A percentile compares a stretch with the other conserved stretches of the same genome.
Conservation (phyloP, 2,888 invertebrate species). For the Cylloceria caligata region DNA sequence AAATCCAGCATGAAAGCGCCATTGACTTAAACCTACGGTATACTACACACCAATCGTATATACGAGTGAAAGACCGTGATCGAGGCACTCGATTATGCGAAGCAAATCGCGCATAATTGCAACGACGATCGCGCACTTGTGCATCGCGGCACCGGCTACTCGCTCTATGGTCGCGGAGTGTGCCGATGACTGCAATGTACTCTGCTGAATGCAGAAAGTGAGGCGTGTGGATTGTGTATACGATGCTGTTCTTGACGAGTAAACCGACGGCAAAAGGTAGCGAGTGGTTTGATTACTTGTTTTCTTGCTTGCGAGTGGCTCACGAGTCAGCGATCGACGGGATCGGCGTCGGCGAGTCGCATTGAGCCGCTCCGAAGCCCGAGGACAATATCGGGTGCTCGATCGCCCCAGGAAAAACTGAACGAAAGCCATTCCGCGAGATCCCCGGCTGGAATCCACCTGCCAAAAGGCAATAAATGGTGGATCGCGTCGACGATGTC, state of each 20-base stretch:
- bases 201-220: neutral
- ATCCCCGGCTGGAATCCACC: conserved; percentile 67
- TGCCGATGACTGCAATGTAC: neutral
- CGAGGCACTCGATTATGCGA: conserved; percentile 52
- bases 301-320: conserved; percentile 37
- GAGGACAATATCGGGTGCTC: conserved; percentile 66
- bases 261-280: conserved; percentile 37
- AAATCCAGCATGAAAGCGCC: conserved; percentile 42
- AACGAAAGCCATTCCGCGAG: conserved; percentile 68
- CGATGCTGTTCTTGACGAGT: conserved; percentile 27
- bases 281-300: conserved; percentile 43
- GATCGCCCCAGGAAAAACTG: conserved; percentile 70
- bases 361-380: conserved; percentile 63
- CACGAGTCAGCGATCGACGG: conserved; percentile 24
- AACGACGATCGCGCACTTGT: conserved; percentile 32
- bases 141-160: conserved; percentile 23
- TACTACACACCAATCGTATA: conserved; percentile 6
- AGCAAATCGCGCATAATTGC: conserved; percentile 57
- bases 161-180: neutral
- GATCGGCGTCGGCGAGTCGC: conserved; percentile 43
- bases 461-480: conserved; percentile 75
- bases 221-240: neutral
- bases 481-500: conserved; percentile 64
- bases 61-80: conserved; percentile 2
- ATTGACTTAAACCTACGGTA: no score